These are phyloP conservation scores for Drosophila gaucha DNA, from an alignment of 2,888 invertebrate genomes.

Conservation along the genomic window DNA sequence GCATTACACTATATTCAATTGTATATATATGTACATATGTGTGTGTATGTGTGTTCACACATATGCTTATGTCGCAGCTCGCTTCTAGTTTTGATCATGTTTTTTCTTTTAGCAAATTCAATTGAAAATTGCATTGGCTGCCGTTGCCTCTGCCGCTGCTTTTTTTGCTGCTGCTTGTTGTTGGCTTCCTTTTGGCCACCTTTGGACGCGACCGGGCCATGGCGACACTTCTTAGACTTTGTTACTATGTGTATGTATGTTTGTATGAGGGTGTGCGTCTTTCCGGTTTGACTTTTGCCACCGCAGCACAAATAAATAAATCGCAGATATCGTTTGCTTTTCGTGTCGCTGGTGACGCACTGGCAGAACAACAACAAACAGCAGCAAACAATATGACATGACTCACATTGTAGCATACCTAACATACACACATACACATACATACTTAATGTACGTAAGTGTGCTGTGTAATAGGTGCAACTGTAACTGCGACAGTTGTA, in stretches of 20 bases:
- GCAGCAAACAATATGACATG: slow-evolving; percentile 34
- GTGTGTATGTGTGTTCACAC: background rate
- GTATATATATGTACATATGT: background rate
- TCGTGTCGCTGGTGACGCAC: slow-evolving; percentile 50
- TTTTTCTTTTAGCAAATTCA: slow-evolving; percentile 21
- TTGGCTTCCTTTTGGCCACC: slow-evolving; percentile 23
- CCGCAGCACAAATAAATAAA: slow-evolving; percentile 55
- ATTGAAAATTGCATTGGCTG: slow-evolving; percentile 25
- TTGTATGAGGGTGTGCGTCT: slow-evolving; percentile 20
- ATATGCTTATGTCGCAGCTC: background rate
- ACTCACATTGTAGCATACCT: slow-evolving; percentile 37
- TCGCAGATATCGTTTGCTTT: slow-evolving; percentile 47
- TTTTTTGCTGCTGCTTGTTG: slow-evolving; percentile 11
- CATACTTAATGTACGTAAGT: background rate
- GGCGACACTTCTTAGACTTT: slow-evolving; percentile 17
- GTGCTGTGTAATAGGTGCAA: background rate
- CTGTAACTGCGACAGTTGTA: background rate
- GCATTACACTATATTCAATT: slow-evolving; percentile 1
- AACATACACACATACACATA: slow-evolving; percentile 15
- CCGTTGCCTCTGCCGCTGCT: background rate
- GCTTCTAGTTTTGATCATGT: slow-evolving; percentile 1
- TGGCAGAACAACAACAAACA: slow-evolving; percentile 14
- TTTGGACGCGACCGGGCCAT: background rate
- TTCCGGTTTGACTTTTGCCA: slow-evolving; percentile 53
- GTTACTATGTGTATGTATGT: background rate